phyloP scores from a whole-genome alignment of 2,888 invertebrate species.

The Nemotelus nigrinus region DNA sequence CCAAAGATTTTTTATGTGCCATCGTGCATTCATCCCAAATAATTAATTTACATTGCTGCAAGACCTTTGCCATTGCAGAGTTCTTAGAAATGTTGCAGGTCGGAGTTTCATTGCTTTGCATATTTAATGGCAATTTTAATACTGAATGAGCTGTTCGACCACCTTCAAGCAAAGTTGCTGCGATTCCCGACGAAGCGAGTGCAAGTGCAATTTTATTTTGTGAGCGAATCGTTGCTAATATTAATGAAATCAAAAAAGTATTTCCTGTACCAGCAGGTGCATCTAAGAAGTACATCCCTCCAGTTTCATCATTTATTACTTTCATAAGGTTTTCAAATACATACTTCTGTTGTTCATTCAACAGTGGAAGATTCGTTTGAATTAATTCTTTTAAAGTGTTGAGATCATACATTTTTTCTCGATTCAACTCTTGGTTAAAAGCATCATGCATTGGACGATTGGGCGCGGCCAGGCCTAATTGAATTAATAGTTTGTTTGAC shows the following conservation, averaged over 20 bases:
- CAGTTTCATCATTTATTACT: constrained; percentile 38
- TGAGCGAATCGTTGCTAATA: constrained; percentile 45
- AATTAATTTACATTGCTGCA: constrained; percentile 55
- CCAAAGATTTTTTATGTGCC: constrained; percentile 55
- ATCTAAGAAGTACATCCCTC: constrained; percentile 46
- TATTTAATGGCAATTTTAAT: constrained; percentile 52
- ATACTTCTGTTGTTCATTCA: constrained; percentile 43
- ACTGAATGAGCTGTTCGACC: constrained; percentile 53
- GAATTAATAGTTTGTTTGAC: constrained; percentile 46
- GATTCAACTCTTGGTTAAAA: constrained; percentile 54
- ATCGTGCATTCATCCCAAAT: constrained; percentile 56
- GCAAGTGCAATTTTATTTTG: constrained; percentile 50
- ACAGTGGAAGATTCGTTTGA: constrained; percentile 46
- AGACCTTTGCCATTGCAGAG: constrained; percentile 56
- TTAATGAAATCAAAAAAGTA: constrained; percentile 48
- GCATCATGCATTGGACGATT: constrained; percentile 53
- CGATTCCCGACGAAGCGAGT: constrained; percentile 52
- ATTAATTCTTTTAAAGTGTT: constrained; percentile 47
- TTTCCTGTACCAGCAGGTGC: constrained; percentile 48
- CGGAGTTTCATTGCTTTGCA: constrained; percentile 54
- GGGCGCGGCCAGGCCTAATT: constrained; percentile 55
- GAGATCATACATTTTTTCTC: constrained; percentile 53
- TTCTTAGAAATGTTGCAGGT: constrained; percentile 56
- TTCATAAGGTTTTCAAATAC: constrained; percentile 33
- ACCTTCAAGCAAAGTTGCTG: constrained; percentile 53